phyloP scores from a whole-genome alignment of 2,797 vertebrate genomes.

The Chanos chanos region DNA sequence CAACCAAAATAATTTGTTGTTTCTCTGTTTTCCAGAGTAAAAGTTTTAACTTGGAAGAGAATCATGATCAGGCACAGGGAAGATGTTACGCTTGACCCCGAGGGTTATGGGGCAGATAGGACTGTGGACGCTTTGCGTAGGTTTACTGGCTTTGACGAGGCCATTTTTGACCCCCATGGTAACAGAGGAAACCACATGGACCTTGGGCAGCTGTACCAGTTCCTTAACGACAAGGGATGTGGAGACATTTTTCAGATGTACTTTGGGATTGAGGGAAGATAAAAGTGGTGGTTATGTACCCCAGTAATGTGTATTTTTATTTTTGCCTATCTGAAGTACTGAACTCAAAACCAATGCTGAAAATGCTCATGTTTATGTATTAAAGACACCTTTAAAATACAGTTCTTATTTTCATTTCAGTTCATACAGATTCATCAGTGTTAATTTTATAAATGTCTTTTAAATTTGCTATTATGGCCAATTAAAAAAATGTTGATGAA shows the following conservation, averaged over 20 bases:
- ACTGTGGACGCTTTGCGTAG: constrained; percentile 71
- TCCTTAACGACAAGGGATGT: constrained; percentile 85
- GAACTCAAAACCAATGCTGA: no score
- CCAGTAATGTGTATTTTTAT: no score
- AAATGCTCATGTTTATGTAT: no score
- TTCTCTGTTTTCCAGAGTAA: constrained; percentile 73
- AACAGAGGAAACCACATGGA: constrained; percentile 92
- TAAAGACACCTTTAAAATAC: no score
- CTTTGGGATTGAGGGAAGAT: constrained; percentile 76
- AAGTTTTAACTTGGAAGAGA: constrained; percentile 93
- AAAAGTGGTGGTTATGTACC: no score
- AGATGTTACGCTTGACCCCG: constrained; percentile 75
- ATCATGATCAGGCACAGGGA: constrained; percentile 95
- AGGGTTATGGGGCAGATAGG: constrained; percentile 31
- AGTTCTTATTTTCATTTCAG: no score
- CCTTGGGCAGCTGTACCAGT: constrained; percentile 90
- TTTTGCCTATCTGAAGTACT: no score
- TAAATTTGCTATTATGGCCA: no score
- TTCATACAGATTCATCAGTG: no score
- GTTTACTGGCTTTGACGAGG: constrained; percentile 87
- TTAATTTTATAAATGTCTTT: no score
- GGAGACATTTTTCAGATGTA: constrained; percentile 83
- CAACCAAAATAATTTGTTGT: not conserved
- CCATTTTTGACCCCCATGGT: constrained; percentile 84
- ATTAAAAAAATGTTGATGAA: no score